Percentiles rank a stretch among this genome's conserved stretches.
phyloP scores from a whole-genome alignment of 2,888 invertebrate genomes.

The Phaonia tiefii region DNA sequence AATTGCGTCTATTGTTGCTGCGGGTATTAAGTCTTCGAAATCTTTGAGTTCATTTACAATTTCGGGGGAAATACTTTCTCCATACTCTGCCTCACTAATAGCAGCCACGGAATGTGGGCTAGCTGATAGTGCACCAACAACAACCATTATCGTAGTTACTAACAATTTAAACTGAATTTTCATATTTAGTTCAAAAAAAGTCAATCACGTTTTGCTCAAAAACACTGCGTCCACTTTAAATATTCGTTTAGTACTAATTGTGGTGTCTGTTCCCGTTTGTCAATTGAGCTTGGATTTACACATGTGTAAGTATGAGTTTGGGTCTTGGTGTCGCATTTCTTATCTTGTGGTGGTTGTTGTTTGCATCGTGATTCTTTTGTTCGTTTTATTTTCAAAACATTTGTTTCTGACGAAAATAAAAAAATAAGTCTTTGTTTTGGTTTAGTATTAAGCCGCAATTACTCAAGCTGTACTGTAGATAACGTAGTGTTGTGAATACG shows the following conservation, averaged over 20 bases:
- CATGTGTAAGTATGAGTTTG: too few species aligned
- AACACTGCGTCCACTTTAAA: too few species aligned
- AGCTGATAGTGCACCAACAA: neutral
- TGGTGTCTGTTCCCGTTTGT: too few species aligned
- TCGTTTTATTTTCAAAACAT: neutral
- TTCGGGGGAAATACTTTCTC: slow-evolving; percentile 71
- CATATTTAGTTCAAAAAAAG: too few species aligned
- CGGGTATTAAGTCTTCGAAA: slow-evolving; percentile 73
- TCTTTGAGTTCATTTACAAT: slow-evolving; percentile 73
- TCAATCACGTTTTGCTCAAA: too few species aligned
- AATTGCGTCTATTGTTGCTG: slow-evolving; percentile 70
- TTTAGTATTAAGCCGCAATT: too few species aligned
- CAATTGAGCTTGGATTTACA: too few species aligned
- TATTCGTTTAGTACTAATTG: too few species aligned
- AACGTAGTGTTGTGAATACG: too few species aligned
- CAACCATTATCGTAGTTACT: neutral
- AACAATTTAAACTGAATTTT: neutral
- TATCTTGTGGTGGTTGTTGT: slow-evolving; percentile 13
- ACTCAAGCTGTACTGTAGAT: too few species aligned
- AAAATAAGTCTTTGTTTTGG: slow-evolving; percentile 1
- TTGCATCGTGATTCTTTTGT: neutral
- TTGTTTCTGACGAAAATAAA: slow-evolving; percentile 4
- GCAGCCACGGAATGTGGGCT: neutral
- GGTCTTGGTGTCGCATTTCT: slow-evolving; percentile 17
- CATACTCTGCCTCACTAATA: neutral